Base-by-base conservation (phyloP, 2,888 invertebrate species). In the Dasysyrphus albostriatus region DNA sequence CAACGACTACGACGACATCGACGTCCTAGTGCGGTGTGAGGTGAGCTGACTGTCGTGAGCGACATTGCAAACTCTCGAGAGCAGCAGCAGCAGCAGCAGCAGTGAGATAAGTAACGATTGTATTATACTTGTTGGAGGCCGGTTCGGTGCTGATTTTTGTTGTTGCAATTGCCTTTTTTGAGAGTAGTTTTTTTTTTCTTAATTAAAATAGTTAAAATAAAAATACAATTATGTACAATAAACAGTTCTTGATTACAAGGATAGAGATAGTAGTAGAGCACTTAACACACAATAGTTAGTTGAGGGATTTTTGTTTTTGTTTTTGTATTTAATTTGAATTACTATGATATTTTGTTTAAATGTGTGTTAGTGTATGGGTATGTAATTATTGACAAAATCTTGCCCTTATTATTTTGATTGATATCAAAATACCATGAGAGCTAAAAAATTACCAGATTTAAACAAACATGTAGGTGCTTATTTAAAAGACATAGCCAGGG, bases 121-220 rank as follows among this genome's bases (percentile, higher is more conserved):
- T 83, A 75, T 75, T 32, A 74, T 75, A 83, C 78, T 83, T 70
- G 78, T 79, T 87, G 83, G 87, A 87, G 87, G 87, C 87, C 87
- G 87, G 87, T 87, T 83, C 75, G 75, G 83, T 83, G 61, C 78
- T 82, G 63, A 29, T 29, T 70, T 54, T 54, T 56, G 58, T 69
- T 69, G 24, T 37, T 49, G 37, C 14, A 39, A 24, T 69, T 69
- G 51, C 54, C 54, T n/a, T 39, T 74, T 67, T 83, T 56, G 82
- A 87, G 65, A 70, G 73, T 70, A 7, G 14, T 5, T 82, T 77
- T 74, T 72, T 24, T 51, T 12, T 47, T 34, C 34, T 61, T 61
- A 61, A 65, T 65, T 65, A 65, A 65, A 85, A 78, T 81, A 81
- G 85, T 81, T 73, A 59, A 56, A 69, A 59, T 51, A 70, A 51